Conservation (phyloP, 2,797 vertebrate genomes). For the Arvicola amphibius region DNA sequence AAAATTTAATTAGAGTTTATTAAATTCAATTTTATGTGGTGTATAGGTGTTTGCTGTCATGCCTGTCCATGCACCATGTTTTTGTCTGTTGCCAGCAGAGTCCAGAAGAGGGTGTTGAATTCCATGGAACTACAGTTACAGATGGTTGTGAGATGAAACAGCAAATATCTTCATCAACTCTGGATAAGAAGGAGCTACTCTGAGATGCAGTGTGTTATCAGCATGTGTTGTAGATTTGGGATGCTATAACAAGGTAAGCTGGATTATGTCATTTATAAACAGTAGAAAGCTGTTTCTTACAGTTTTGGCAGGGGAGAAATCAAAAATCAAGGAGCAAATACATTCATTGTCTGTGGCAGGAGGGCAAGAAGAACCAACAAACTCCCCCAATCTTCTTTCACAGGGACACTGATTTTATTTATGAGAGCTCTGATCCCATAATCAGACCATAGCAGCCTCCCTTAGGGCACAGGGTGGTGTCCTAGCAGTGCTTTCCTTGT, state of each 20-base stretch:
- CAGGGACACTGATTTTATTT: neutral
- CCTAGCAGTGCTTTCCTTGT: neutral
- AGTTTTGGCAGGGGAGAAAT: neutral
- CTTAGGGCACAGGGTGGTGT: neutral
- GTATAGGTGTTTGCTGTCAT: neutral
- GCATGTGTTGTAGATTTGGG: neutral
- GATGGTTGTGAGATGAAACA: neutral
- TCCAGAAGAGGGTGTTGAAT: neutral
- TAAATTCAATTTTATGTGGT: neutral
- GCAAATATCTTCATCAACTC: conserved; percentile 47
- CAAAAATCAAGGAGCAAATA: neutral
- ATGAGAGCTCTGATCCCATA: neutral
- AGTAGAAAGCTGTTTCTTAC: neutral
- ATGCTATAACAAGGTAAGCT: neutral
- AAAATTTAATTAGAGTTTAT: neutral
- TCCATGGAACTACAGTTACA: neutral
- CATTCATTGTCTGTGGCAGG: neutral
- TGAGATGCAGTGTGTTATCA: conserved; percentile 34
- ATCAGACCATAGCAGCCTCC: neutral
- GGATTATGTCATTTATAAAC: neutral
- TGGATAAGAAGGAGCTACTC: conserved; percentile 13
- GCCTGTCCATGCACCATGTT: neutral
- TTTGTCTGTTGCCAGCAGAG: neutral
- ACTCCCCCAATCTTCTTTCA: neutral
- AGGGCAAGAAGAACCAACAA: neutral